Percentiles rank a stretch among this genome's conserved stretches.
Evolutionary conservation across 2,797 vertebrate species (phyloP).

Genomic region (Orestias chungarensis): DNA sequence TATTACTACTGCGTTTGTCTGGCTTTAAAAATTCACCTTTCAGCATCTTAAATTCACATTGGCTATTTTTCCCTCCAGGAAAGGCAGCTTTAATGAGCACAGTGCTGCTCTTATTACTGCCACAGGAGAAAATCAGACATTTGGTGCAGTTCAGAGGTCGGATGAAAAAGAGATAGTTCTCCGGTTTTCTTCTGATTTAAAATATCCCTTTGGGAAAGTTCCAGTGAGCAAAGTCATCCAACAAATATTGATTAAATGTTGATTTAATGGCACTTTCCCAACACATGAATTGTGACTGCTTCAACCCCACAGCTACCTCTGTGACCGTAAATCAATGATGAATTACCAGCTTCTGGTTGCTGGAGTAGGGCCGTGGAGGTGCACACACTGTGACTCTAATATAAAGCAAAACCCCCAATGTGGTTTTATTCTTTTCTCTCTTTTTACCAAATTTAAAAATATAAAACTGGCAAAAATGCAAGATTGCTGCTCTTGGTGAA

Average conservation of each 20-base stretch:
- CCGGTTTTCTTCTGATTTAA: not conserved
- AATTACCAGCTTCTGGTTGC: slow-evolving; percentile 7
- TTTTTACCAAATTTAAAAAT: not conserved
- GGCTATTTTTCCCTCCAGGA: not conserved
- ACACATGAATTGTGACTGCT: not conserved
- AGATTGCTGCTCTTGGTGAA: not conserved
- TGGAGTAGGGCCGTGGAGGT: not conserved
- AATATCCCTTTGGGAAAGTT: slow-evolving; percentile 3
- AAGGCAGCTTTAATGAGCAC: not conserved
- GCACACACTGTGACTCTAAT: not conserved
- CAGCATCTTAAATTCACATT: not conserved
- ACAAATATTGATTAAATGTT: slow-evolving; percentile 9
- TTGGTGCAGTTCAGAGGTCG: not conserved
- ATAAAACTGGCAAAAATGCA: not conserved
- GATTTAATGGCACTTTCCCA: not conserved
- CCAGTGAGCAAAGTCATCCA: not conserved
- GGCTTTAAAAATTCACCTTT: not conserved
- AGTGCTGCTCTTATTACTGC: not conserved
- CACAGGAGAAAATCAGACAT: not conserved
- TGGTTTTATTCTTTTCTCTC: not conserved
- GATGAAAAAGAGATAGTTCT: slow-evolving; percentile 5
- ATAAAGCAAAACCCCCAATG: not conserved
- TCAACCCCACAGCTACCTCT: not conserved
- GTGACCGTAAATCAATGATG: slow-evolving; percentile 1
- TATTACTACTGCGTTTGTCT: not conserved